Conservation (phyloP, 2,113 vertebrate species). For the Laticauda laticaudata region DNA sequence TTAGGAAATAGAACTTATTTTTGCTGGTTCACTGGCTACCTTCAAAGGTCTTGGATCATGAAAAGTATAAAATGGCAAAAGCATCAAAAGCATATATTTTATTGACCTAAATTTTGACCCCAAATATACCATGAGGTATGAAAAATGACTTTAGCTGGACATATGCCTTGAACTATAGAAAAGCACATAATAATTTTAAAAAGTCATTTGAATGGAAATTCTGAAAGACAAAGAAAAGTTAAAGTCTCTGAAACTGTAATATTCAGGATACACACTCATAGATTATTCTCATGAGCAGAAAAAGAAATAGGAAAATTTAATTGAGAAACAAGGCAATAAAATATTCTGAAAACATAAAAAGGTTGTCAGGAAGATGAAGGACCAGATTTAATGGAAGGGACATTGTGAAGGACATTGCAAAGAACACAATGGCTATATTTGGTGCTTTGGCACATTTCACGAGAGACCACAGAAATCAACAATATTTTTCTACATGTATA, state of each 20-base stretch:
- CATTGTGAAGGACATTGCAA: neutral
- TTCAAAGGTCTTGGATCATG: neutral
- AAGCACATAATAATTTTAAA: neutral
- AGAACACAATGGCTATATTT: neutral
- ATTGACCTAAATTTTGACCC: neutral
- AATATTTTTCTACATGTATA: neutral
- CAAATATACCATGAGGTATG: neutral
- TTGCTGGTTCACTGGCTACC: neutral
- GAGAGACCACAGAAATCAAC: neutral
- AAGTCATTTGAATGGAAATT: neutral
- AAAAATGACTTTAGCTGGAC: neutral
- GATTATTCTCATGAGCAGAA: neutral
- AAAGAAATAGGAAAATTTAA: neutral
- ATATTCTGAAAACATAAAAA: neutral
- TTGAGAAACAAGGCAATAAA: neutral
- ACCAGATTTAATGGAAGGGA: neutral
- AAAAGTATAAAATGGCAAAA: neutral
- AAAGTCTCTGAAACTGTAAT: neutral
- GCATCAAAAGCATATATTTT: neutral
- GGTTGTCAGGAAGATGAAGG: neutral
- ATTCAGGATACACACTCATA: neutral
- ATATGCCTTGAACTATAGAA: neutral
- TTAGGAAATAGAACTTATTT: neutral
- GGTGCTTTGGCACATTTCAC: neutral
- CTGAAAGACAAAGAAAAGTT: neutral